Evolutionary conservation across 2,888 invertebrate genomes (phyloP).

Genomic region (Hoplodrina ambigua): DNA sequence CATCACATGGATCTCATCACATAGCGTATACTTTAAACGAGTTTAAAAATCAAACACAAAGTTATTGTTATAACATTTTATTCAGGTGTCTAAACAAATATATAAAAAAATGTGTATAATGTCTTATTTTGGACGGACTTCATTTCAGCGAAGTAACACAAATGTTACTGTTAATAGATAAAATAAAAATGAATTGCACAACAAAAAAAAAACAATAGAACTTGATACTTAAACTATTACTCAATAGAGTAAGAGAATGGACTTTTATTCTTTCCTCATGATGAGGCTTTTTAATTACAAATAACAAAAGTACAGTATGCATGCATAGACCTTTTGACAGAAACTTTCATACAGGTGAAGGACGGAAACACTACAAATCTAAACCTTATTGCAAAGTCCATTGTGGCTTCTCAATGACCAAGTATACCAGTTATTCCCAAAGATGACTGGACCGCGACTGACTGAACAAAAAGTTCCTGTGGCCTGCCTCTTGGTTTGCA

Average conservation of each 20-base stretch:
- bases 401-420: too few species aligned
- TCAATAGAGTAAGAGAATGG: constrained; percentile 30
- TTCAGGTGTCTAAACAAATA: constrained; percentile 39
- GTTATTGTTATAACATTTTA: constrained; percentile 41
- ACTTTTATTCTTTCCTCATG: not conserved
- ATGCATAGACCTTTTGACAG: not conserved
- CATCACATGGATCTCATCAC: too few species aligned
- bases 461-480: too few species aligned
- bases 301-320: not conserved
- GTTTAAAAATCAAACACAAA: constrained; percentile 5
- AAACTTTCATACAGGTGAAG: too few species aligned
- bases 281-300: not conserved
- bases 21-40: too few species aligned
- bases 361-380: too few species aligned
- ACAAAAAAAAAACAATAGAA: constrained; percentile 11
- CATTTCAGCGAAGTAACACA: constrained; percentile 28
- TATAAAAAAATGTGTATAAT: constrained; percentile 32
- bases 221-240: constrained; percentile 9
- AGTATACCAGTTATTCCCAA: too few species aligned
- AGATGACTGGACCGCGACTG: too few species aligned
- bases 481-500: too few species aligned
- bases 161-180: constrained; percentile 12
- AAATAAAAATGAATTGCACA: constrained; percentile 10
- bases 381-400: too few species aligned
- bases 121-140: constrained; percentile 37